Conservation (phyloP, 2,113 vertebrate species). For the Pristiophorus japonicus region DNA sequence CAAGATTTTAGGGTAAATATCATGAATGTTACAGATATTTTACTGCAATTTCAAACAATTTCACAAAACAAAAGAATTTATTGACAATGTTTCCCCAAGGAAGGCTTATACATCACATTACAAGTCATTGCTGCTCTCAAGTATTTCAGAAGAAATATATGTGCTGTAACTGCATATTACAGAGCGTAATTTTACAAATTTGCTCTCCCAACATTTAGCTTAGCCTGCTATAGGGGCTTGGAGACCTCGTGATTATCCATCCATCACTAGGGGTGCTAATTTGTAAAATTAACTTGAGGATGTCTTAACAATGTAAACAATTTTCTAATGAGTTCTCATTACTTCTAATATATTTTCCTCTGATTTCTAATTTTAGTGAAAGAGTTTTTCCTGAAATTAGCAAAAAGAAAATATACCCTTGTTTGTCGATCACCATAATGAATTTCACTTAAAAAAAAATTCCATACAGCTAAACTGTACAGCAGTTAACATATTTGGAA, state of each 20-base stretch:
- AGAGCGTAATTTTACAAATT: neutral
- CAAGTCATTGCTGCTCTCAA: neutral
- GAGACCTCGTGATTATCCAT: neutral
- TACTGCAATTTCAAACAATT: neutral
- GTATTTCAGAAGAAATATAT: neutral
- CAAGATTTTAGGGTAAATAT: neutral
- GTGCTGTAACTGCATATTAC: neutral
- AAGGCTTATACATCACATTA: neutral
- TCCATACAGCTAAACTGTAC: too few species aligned
- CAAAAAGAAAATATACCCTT: too few species aligned
- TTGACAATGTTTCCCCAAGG: neutral
- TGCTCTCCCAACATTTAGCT: too few species aligned
- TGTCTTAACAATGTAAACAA: neutral
- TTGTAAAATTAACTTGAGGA: neutral
- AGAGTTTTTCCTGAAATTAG: neutral
- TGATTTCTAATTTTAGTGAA: neutral
- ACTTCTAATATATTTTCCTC: neutral
- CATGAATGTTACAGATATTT: neutral
- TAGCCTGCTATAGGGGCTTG: neutral
- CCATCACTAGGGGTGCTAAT: neutral
- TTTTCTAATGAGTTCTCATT: neutral
- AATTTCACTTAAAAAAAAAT: too few species aligned
- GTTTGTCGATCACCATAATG: neutral
- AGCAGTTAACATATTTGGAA: too few species aligned
- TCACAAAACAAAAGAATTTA: neutral